These are phyloP conservation scores for Ophonus ardosiacus DNA, from an alignment of 2,888 invertebrate species.

Conservation along the genomic window DNA sequence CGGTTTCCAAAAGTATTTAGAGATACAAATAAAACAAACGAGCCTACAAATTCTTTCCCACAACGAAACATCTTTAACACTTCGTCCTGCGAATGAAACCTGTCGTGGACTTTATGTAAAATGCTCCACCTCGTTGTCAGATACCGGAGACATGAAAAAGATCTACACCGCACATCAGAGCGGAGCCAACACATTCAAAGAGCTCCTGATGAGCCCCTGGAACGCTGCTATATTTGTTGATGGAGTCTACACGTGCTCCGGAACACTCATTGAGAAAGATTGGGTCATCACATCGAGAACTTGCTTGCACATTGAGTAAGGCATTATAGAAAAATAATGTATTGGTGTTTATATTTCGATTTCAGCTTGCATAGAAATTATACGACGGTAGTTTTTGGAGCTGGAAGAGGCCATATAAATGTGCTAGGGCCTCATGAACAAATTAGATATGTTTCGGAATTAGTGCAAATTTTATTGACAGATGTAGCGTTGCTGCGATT, in stretches of 20 bases:
- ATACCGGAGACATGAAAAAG: constrained; percentile 69
- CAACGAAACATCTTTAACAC: constrained; percentile 23
- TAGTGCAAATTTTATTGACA: constrained; percentile 78
- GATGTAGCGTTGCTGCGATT: constrained; percentile 82
- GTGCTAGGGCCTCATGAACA: constrained; percentile 84
- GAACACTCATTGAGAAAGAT: constrained; percentile 81
- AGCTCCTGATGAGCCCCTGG: constrained; percentile 82
- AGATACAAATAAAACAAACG: constrained; percentile 31
- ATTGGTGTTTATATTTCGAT: constrained; percentile 55
- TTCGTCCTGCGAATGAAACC: constrained; percentile 67
- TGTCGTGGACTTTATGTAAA: constrained; percentile 79
- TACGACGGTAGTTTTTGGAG: constrained; percentile 83
- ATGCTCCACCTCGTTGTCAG: constrained; percentile 77
- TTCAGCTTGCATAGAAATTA: constrained; percentile 79
- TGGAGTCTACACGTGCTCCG: constrained; percentile 84
- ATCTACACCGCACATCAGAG: constrained; percentile 65
- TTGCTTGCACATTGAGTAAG: constrained; percentile 78
- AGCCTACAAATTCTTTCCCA: constrained; percentile 35
- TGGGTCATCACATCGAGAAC: constrained; percentile 80
- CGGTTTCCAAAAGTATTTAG: constrained; percentile 51
- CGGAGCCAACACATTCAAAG: constrained; percentile 71
- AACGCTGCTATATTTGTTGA: constrained; percentile 84
- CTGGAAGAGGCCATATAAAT: constrained; percentile 79
- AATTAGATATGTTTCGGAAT: constrained; percentile 80
- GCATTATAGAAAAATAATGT: background rate